These are phyloP conservation scores for Spisula subtruncata DNA, from an alignment of 2,888 invertebrate species.

Conservation along the genomic window DNA sequence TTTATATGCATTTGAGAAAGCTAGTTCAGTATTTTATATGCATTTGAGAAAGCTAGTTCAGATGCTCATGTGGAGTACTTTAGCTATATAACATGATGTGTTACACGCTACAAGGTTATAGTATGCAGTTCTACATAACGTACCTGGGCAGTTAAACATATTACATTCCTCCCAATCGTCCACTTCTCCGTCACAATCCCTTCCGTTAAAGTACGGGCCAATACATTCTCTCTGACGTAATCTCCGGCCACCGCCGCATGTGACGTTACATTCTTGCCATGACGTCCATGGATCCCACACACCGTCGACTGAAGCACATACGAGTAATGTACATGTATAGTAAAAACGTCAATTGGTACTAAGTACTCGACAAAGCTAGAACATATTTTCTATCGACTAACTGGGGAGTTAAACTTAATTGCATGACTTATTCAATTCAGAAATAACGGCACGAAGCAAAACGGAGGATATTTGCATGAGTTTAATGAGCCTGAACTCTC, in stretches of 20 bases:
- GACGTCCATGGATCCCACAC: constrained; percentile 79
- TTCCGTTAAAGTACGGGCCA: constrained; percentile 80
- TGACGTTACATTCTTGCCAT: constrained; percentile 81
- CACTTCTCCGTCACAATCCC: constrained; percentile 76
- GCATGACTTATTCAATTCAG: no score
- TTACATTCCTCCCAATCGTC: constrained; percentile 79
- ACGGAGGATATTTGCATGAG: no score
- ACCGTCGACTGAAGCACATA: constrained; percentile 81
- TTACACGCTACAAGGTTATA: not conserved
- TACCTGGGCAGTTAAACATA: constrained; percentile 84
- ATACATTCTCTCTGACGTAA: constrained; percentile 77
- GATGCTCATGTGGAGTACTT: not conserved
- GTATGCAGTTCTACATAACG: constrained; percentile 24
- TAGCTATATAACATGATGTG: not conserved
- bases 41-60: no score
- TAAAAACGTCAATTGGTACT: no score
- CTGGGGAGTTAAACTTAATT: no score
- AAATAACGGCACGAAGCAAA: no score
- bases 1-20: no score
- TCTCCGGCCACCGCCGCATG: constrained; percentile 83
- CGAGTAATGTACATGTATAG: no score
- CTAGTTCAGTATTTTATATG: no score
- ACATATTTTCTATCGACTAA: no score
- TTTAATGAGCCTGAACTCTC: no score
- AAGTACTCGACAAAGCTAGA: no score